A percentile compares a stretch with the other conserved stretches of the same genome.
Conservation (phyloP, 2,113 vertebrate genomes). For the Stegastes partitus region DNA sequence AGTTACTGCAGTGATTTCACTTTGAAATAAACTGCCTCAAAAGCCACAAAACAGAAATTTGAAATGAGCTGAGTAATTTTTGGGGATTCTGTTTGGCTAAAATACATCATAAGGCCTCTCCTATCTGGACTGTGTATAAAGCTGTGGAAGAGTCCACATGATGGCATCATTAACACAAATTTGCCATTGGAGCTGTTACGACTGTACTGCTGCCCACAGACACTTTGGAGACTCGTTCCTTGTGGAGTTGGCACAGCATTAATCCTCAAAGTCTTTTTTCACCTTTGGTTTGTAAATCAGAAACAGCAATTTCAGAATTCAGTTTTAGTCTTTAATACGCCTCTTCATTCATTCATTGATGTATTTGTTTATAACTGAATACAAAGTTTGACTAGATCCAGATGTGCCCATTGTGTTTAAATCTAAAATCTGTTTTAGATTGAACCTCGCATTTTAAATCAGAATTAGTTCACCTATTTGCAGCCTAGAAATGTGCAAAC, state of each 20-base stretch:
- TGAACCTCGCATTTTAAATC: too few species aligned
- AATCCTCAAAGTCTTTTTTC: background rate
- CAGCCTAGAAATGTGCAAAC: too few species aligned
- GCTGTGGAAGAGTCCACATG: slow-evolving; percentile 68
- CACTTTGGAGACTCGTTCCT: background rate
- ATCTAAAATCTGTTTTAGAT: too few species aligned
- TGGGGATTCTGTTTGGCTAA: background rate
- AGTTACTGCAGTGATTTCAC: too few species aligned
- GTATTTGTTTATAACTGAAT: background rate
- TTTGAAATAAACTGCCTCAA: background rate
- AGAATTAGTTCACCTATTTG: too few species aligned
- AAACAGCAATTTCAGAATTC: background rate
- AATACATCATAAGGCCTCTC: background rate
- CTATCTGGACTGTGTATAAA: background rate
- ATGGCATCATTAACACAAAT: slow-evolving; percentile 76
- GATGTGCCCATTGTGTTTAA: background rate
- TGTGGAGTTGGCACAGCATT: background rate
- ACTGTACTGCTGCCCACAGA: slow-evolving; percentile 10
- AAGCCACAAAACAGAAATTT: background rate
- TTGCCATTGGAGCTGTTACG: slow-evolving; percentile 27
- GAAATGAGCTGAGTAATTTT: background rate
- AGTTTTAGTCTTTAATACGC: background rate
- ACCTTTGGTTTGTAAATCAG: background rate
- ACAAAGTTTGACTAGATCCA: background rate
- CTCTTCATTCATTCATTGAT: background rate